Evolutionary conservation across 2,888 invertebrate species (phyloP).

Genomic region (Elaeidobius kamerunicus): DNA sequence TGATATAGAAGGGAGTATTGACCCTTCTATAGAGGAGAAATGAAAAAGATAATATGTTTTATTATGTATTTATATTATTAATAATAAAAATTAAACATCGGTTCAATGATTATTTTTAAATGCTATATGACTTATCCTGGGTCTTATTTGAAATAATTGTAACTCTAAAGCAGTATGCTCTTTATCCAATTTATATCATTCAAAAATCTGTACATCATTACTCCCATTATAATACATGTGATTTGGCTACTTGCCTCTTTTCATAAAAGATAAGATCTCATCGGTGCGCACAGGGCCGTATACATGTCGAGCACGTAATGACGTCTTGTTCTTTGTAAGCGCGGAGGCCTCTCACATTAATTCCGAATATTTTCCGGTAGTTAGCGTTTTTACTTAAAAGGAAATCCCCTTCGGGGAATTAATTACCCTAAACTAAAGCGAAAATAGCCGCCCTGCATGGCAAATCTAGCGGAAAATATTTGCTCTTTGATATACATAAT

Average conservation of each 20-base stretch:
- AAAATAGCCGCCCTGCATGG: background rate
- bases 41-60: too few relatives aligned
- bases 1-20: too few relatives aligned
- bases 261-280: constrained; percentile 1
- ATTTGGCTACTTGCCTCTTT: background rate
- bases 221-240: background rate
- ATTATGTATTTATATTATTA: too few relatives aligned
- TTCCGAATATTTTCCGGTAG: constrained; percentile 8
- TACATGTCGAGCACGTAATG: constrained; percentile 7
- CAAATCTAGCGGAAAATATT: background rate
- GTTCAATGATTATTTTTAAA: too few relatives aligned
- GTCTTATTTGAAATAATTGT: background rate
- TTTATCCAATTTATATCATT: background rate
- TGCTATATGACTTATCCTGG: too few relatives aligned
- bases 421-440: background rate
- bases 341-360: background rate
- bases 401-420: background rate
- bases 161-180: background rate
- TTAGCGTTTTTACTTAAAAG: constrained; percentile 1
- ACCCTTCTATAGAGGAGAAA: too few relatives aligned
- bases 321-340: constrained; percentile 1
- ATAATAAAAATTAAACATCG: too few relatives aligned
- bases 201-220: background rate
- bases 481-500: too few relatives aligned
- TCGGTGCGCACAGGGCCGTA: background rate